These are phyloP conservation scores for Sitta europaea DNA, from an alignment of 2,113 vertebrate species.

Conservation along the genomic window DNA sequence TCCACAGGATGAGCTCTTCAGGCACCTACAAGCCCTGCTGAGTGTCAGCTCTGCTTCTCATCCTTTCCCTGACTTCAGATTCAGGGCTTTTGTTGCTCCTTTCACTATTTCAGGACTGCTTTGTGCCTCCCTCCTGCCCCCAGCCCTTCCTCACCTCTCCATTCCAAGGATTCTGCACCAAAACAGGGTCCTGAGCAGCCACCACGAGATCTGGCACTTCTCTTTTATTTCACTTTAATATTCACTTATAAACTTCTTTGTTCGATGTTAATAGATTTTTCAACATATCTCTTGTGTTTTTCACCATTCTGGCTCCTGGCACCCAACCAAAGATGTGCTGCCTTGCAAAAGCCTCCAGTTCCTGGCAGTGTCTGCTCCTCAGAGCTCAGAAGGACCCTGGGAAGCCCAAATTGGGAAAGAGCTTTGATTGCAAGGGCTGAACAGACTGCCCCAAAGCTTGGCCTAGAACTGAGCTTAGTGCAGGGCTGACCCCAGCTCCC, in stretches of 20 bases:
- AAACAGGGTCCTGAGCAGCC: background rate
- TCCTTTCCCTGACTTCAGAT: background rate
- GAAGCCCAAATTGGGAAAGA: background rate
- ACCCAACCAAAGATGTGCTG: background rate
- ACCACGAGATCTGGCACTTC: rapidly evolving
- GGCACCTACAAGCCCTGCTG: background rate
- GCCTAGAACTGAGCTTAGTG: background rate
- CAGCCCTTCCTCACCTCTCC: background rate
- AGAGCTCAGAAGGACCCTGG: background rate
- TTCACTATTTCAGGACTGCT: background rate
- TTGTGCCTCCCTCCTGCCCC: background rate
- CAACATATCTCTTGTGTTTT: background rate
- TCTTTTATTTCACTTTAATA: background rate
- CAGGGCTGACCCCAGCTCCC: background rate
- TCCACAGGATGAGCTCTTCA: background rate
- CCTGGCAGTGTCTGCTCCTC: background rate
- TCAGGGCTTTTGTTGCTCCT: background rate
- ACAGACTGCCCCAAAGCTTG: background rate
- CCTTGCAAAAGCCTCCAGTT: background rate
- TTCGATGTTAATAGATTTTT: background rate
- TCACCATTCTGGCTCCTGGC: background rate
- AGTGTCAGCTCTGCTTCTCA: background rate
- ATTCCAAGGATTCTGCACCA: background rate
- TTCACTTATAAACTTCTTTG: background rate
- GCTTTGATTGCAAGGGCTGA: background rate